Evolutionary conservation across 53 echinoderm and acorn worm species (phyloP).

Genomic region (Hippasteria phrygiana): DNA sequence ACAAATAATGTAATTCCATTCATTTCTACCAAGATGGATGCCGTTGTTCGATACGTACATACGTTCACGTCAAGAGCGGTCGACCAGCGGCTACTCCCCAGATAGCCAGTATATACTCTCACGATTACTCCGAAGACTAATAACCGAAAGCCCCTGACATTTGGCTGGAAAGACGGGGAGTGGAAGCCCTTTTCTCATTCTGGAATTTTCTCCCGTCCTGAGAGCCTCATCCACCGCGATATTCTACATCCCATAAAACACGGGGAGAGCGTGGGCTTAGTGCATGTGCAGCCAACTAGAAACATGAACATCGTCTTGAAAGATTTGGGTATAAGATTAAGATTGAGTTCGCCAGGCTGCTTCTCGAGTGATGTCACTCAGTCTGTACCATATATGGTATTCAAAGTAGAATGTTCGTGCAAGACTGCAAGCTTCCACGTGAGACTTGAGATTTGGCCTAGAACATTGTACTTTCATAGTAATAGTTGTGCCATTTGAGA

Average conservation of each 20-base stretch:
- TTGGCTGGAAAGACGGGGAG: background rate
- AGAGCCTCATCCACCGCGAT: background rate
- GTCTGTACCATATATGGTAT: background rate
- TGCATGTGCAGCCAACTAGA: constrained; percentile 5
- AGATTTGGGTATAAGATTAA: background rate
- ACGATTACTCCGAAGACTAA: too few relatives aligned
- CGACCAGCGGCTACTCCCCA: too few relatives aligned
- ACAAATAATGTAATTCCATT: too few relatives aligned
- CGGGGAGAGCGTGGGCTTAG: background rate
- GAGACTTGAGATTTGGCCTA: too few relatives aligned
- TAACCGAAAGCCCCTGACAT: too few relatives aligned
- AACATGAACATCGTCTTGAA: constrained; percentile 11
- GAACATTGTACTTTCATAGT: too few relatives aligned
- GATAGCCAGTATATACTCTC: too few relatives aligned
- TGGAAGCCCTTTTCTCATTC: background rate
- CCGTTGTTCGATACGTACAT: too few relatives aligned
- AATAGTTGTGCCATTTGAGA: too few relatives aligned
- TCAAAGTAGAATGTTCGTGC: background rate
- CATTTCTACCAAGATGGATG: too few relatives aligned
- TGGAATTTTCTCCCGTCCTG: background rate
- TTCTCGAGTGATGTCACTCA: background rate
- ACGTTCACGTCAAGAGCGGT: too few relatives aligned
- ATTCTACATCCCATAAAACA: background rate
- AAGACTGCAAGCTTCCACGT: too few relatives aligned
- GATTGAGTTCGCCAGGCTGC: background rate